Percentiles rank a stretch among this genome's conserved stretches.
phyloP scores from a whole-genome alignment of 2,888 invertebrate genomes.

The Trissoscelio sp. region DNA sequence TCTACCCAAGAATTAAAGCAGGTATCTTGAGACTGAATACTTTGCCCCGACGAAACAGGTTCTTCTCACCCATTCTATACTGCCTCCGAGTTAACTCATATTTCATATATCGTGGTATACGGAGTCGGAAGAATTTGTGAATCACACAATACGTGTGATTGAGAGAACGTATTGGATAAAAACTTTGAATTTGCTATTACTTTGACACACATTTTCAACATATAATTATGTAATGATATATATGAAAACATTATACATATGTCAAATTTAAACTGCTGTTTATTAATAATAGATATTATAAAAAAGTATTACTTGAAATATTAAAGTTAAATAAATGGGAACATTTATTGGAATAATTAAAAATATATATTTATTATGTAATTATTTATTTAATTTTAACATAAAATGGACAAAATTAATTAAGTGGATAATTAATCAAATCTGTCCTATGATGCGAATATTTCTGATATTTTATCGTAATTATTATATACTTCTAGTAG shows the following conservation, averaged over 20 bases:
- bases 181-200: slow-evolving; percentile 8
- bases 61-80: slow-evolving; percentile 76
- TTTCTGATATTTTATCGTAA: no score
- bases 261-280: neutral
- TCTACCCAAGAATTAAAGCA: slow-evolving; percentile 81
- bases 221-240: no score
- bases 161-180: slow-evolving; percentile 1
- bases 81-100: slow-evolving; percentile 73
- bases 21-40: slow-evolving; percentile 77
- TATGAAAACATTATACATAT: neutral
- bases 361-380: no score
- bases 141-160: slow-evolving; percentile 46
- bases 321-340: no score
- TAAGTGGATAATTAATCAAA: no score
- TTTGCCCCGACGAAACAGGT: slow-evolving; percentile 78
- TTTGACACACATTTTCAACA: slow-evolving; percentile 3
- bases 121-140: slow-evolving; percentile 52
- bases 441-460: no score
- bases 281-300: neutral
- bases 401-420: no score
- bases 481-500: no score
- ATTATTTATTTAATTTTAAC: no score
- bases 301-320: no score
- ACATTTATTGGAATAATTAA: no score
- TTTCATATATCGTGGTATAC: slow-evolving; percentile 42